Base-by-base conservation (phyloP, 2,888 invertebrate genomes). In the Nephrotoma appendiculata region DNA sequence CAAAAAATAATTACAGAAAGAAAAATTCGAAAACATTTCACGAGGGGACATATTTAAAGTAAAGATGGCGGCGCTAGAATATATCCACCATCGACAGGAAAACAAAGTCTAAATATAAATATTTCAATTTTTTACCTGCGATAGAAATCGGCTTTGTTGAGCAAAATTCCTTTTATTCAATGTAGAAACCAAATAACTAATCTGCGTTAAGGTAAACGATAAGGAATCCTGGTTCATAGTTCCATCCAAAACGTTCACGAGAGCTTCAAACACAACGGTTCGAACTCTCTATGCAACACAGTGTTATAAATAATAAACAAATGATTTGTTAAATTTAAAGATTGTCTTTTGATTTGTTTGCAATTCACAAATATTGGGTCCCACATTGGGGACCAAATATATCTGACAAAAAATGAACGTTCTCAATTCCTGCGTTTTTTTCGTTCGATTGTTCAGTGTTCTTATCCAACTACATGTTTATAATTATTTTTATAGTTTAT, bases 201-300 rank as follows among this genome's bases (percentile, higher is more conserved):
- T 98, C 96, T 98, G 98, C 95, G 97, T 97, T 96, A 98, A 96
- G 95, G 98, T 97, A 96, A 98, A 96, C 95, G 97, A 97, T 95
- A 98, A 95, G 95, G 98, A 96, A 95, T 98, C 98, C 95, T 98
- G 97, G 96, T 97, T 97, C 98, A 98, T 98, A 97, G 96, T 97
- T 97, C 96, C 97, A 93, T 93, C 92, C 92, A 92, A 95, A 94
- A 94, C 95, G 94, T 95, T 95, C 94, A 94, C 96, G 96, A 97
- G 97, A 97, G 96, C 97, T 97, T 97, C 97, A 97, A 97, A 96
- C 94, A 94, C 93, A 94, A 42, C 43, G 57, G 94, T 96, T 96
- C 96, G 96, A 96, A 96, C 96, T 42, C 86, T 86, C 86, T 86
- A 71, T 71, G 71, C 31, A 71, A 71, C 71, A 71, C 71, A 71